Percentiles rank a stretch among this genome's conserved stretches.
Conservation (phyloP, 2,113 vertebrate genomes). For the cat (Felis catus) region F.catus_Fca126_mat1.0 CM031412.1:218466501-218467000, state of each 20-base stretch:
- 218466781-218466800: neutral
- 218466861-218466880: too few relatives aligned
- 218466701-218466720: rapidly evolving
- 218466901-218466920: too few relatives aligned
- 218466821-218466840: too few relatives aligned
- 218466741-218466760: neutral
- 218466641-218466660: neutral
- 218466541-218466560: neutral
- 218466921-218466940: too few relatives aligned
- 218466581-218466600: neutral
- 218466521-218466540: neutral
- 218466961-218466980: too few relatives aligned
- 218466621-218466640: neutral
- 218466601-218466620: neutral
- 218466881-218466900: too few relatives aligned
- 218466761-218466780: neutral
- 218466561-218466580: neutral
- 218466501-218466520: neutral
- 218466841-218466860: too few relatives aligned
- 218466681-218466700: neutral
- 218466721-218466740: neutral
- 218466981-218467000: too few relatives aligned
- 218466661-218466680: neutral
- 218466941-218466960: too few relatives aligned
- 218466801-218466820: neutral